Conservation (phyloP, 2,888 invertebrate species). For the Corythucha ciliata region DNA sequence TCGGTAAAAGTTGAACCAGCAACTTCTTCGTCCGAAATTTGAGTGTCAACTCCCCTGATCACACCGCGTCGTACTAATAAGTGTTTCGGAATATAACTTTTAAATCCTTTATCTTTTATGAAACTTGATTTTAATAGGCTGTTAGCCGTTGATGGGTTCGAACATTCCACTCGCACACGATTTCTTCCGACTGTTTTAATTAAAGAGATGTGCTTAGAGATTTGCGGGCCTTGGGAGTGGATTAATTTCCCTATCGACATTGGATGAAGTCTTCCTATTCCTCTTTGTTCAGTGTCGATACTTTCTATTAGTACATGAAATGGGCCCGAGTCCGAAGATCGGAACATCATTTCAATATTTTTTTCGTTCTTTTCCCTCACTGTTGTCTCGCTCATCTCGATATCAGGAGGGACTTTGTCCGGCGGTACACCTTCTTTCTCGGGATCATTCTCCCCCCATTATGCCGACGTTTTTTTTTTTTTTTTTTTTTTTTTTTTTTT, state of each 20-base stretch:
- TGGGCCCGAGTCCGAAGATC: neutral
- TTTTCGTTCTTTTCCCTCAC: too few species aligned
- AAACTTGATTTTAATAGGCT: neutral
- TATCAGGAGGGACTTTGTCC: too few species aligned
- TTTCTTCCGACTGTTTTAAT: slow-evolving; percentile 2
- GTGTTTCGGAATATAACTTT: slow-evolving; percentile 6
- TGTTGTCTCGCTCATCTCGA: too few species aligned
- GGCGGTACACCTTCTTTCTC: too few species aligned
- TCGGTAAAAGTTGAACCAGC: too few species aligned
- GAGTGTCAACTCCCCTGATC: slow-evolving; percentile 2
- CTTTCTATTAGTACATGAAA: slow-evolving; percentile 4
- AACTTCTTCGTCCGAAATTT: slow-evolving; percentile 2
- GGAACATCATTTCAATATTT: too few species aligned
- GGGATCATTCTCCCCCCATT: too few species aligned
- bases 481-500: too few species aligned
- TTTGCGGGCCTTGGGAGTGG: neutral
- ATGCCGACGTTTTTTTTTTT: too few species aligned
- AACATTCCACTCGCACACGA: neutral
- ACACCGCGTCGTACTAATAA: neutral
- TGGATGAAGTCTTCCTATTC: slow-evolving; percentile 5
- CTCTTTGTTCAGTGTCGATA: neutral
- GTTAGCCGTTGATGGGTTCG: slow-evolving; percentile 1
- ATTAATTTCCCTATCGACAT: slow-evolving; percentile 10
- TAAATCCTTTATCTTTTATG: neutral
- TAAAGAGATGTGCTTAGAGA: neutral